Percentiles rank a stretch among this genome's conserved stretches.
phyloP scores from a whole-genome alignment of 2,888 invertebrate species.

The Rhagophthalmus giganteus region DNA sequence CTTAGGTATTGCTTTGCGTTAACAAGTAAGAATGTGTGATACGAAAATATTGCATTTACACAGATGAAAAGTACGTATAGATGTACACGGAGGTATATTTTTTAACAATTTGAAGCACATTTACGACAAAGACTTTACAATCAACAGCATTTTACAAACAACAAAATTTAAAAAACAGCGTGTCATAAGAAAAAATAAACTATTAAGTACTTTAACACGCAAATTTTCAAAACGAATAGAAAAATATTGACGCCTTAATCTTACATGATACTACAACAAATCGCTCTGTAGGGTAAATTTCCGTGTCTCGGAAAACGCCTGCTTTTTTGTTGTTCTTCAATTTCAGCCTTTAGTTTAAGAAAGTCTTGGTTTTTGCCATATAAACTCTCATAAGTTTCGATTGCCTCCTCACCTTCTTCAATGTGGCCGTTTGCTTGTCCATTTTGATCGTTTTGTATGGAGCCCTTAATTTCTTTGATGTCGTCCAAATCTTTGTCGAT shows the following conservation, averaged over 20 bases:
- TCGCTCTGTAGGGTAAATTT: slow-evolving; percentile 50
- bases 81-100: no score
- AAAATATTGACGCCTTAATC: slow-evolving; percentile 20
- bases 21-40: not conserved
- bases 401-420: slow-evolving; percentile 42
- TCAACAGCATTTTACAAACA: slow-evolving; percentile 8
- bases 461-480: slow-evolving; percentile 11
- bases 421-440: slow-evolving; percentile 15
- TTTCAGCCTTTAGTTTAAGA: slow-evolving; percentile 46
- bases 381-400: slow-evolving; percentile 52
- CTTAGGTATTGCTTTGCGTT: not conserved
- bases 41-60: not conserved
- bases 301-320: slow-evolving; percentile 42
- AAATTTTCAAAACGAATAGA: slow-evolving; percentile 27
- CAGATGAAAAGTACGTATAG: no score
- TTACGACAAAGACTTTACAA: no score
- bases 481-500: slow-evolving; percentile 57
- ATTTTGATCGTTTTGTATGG: slow-evolving; percentile 4
- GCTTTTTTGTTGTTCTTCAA: slow-evolving; percentile 39
- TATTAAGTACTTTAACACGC: slow-evolving; percentile 20
- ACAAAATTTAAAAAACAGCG: slow-evolving; percentile 13
- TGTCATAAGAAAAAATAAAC: slow-evolving; percentile 11
- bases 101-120: no score
- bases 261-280: slow-evolving; percentile 54
- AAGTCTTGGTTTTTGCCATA: slow-evolving; percentile 53